Percentiles rank a stretch among this genome's conserved stretches.
These are phyloP conservation scores for Glossosoma conforme DNA, from an alignment of 1,140 invertebrate species.

Conservation along the genomic window DNA sequence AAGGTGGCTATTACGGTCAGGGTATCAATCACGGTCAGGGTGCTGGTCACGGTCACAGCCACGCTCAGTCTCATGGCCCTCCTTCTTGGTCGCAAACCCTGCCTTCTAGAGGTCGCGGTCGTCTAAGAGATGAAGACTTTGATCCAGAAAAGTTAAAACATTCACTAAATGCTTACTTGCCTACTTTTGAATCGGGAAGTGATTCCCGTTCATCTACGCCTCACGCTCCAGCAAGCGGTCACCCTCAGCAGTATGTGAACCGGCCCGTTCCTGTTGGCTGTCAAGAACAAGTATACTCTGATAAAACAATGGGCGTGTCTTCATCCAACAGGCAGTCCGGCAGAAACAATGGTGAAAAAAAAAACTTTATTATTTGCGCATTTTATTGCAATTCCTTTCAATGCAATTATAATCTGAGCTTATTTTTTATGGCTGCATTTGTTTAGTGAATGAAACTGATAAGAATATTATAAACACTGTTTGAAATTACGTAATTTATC, in stretches of 20 bases:
- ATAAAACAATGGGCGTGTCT: conserved; percentile 5
- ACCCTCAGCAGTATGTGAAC: background rate
- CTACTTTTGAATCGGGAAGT: conserved; percentile 40
- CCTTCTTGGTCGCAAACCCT: conserved; percentile 47
- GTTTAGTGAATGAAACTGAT: too few species aligned
- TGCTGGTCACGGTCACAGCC: conserved; percentile 7
- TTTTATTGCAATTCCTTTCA: too few species aligned
- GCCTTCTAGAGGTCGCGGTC: conserved; percentile 45
- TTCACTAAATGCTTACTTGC: conserved; percentile 39
- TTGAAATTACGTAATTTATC: too few species aligned
- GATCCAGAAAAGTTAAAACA: conserved; percentile 43
- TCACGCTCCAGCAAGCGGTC: conserved; percentile 34
- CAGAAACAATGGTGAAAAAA: conserved; percentile 11
- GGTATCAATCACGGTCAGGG: too few species aligned
- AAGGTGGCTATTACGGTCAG: conserved; percentile 14
- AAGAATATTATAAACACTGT: too few species aligned
- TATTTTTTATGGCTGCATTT: too few species aligned
- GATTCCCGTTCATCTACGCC: conserved; percentile 46
- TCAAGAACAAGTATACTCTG: conserved; percentile 14
- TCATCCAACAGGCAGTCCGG: conserved; percentile 4
- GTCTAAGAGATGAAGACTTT: conserved; percentile 44
- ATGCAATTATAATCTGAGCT: too few species aligned
- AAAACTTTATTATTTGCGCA: too few species aligned
- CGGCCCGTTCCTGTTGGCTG: background rate
- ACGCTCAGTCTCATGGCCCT: conserved; percentile 34